Conservation (phyloP, 2,888 invertebrate genomes). For the Epinotia brunnichana region DNA sequence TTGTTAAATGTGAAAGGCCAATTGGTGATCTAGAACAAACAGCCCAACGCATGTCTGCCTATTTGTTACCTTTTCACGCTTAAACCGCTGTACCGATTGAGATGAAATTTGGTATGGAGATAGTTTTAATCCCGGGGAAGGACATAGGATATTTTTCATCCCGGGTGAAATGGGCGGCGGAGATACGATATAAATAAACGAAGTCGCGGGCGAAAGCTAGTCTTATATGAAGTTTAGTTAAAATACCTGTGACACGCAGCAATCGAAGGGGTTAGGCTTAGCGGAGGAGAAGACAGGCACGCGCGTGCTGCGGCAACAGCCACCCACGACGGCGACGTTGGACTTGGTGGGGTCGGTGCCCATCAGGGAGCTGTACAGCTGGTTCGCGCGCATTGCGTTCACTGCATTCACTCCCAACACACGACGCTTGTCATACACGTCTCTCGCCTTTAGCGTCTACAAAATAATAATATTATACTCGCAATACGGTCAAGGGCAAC, state of each 20-base stretch:
- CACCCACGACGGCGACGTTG: constrained; percentile 68
- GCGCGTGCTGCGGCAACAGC: constrained; percentile 70
- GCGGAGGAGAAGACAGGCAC: constrained; percentile 73
- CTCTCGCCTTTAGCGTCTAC: constrained; percentile 64
- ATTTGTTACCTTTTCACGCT: no score
- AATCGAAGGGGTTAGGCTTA: constrained; percentile 48
- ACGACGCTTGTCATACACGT: constrained; percentile 65
- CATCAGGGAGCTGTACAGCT: constrained; percentile 68
- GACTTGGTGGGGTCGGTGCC: constrained; percentile 60
- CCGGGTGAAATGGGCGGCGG: no score
- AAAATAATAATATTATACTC: constrained; percentile 16
- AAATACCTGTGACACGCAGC: constrained; percentile 15
- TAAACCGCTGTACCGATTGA: no score
- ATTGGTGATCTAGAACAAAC: no score
- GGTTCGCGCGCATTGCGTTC: constrained; percentile 76
- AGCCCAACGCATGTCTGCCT: no score
- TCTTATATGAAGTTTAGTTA: not conserved
- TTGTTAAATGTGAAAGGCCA: no score
- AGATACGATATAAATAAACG: no score
- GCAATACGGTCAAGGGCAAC: no score
- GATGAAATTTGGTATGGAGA: no score
- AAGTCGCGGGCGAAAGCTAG: no score
- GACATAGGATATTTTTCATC: no score
- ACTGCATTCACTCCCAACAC: constrained; percentile 73
- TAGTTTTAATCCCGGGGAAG: no score